These are phyloP conservation scores for Odocoileus hemionus DNA, from an alignment of 2,113 vertebrate species.

Conservation along the genomic window DNA sequence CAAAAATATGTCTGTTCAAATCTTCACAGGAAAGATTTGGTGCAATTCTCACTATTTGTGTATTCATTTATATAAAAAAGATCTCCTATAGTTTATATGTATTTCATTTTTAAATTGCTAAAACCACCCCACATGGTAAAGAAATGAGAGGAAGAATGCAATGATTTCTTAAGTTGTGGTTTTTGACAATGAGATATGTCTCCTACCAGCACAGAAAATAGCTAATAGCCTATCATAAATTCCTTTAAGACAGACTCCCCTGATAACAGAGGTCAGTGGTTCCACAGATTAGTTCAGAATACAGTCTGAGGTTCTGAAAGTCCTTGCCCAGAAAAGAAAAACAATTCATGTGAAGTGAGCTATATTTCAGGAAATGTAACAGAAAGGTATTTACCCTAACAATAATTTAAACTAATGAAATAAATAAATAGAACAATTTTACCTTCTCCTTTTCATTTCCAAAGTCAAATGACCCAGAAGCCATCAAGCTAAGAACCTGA, in stretches of 20 bases:
- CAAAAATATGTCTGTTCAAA: neutral
- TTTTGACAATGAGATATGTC: slow-evolving; percentile 1
- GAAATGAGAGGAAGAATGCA: neutral
- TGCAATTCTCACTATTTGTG: neutral
- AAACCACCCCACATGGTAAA: neutral
- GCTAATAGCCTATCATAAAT: neutral
- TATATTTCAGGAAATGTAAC: neutral
- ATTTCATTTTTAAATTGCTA: slow-evolving; percentile 1
- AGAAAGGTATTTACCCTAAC: neutral
- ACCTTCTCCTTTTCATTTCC: neutral
- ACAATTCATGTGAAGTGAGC: neutral
- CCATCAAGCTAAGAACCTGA: neutral
- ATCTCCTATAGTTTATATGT: neutral
- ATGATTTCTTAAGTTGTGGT: neutral
- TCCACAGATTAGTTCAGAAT: slow-evolving; percentile 1
- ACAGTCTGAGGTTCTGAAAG: neutral
- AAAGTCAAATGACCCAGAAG: slow-evolving; percentile 19
- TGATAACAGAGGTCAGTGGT: neutral
- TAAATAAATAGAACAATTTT: neutral
- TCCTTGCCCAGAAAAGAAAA: slow-evolving; percentile 19
- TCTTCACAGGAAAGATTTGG: neutral
- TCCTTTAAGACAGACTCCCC: slow-evolving; percentile 21
- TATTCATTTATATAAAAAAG: neutral
- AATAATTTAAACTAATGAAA: slow-evolving; percentile 10
- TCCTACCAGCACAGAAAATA: slow-evolving; percentile 24